Percentiles rank a stretch among this genome's conserved stretches.
Evolutionary conservation across 2,113 vertebrate species (phyloP).

Genomic region (Hippocampus barbouri): DNA sequence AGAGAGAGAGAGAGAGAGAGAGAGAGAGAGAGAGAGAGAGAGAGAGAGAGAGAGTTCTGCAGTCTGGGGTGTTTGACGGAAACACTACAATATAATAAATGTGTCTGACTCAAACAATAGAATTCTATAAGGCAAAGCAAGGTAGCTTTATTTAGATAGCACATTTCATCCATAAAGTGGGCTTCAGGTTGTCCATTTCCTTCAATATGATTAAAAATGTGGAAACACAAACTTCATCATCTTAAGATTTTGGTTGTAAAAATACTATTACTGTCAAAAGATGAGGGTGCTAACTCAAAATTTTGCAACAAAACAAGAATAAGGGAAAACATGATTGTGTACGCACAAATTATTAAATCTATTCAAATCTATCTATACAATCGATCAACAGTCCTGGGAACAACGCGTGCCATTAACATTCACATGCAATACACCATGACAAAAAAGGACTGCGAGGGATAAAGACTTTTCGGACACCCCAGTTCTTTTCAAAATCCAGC

Average conservation of each 20-base stretch:
- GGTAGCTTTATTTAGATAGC: too few species aligned
- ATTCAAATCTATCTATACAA: slow-evolving; percentile 27
- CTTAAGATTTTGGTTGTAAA: not conserved
- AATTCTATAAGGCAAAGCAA: too few species aligned
- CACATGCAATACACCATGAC: slow-evolving; percentile 55
- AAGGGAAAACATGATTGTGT: slow-evolving; percentile 25
- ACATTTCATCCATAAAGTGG: too few species aligned
- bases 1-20: too few species aligned
- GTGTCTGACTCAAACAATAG: too few species aligned
- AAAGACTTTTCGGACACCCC: slow-evolving; percentile 63
- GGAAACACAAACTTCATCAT: not conserved
- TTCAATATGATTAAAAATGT: too few species aligned
- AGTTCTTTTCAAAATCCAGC: slow-evolving; percentile 57
- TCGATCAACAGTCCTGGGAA: slow-evolving; percentile 48
- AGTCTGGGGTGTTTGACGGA: too few species aligned
- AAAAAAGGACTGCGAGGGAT: slow-evolving; percentile 25
- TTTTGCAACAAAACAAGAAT: slow-evolving; percentile 12
- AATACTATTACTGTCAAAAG: not conserved
- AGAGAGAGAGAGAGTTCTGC: not conserved
- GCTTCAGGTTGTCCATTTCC: too few species aligned
- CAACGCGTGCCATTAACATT: slow-evolving; percentile 58
- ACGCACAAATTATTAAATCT: slow-evolving; percentile 37
- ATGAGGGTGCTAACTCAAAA: slow-evolving; percentile 18
- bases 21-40: too few species aligned
- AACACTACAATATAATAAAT: too few species aligned